Conservation (phyloP, 2,888 invertebrate genomes). For the Pachydiplax longipennis region DNA sequence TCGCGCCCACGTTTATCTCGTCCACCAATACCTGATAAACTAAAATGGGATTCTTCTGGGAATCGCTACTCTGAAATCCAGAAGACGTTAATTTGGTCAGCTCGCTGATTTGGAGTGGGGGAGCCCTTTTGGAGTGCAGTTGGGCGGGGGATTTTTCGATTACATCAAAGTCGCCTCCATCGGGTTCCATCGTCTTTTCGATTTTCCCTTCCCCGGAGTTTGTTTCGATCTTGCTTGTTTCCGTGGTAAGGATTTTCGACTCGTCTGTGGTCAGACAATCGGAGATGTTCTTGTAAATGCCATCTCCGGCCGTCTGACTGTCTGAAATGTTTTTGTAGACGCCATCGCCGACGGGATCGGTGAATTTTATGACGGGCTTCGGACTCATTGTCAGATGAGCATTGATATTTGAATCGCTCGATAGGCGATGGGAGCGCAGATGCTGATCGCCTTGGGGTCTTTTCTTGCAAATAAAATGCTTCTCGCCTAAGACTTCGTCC, state of each 20-base stretch:
- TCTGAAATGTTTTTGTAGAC: background rate
- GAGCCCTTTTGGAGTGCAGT: background rate
- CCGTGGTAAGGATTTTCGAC: background rate
- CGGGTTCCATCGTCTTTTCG: background rate
- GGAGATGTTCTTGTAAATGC: background rate
- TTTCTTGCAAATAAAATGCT: background rate
- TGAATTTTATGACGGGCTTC: background rate
- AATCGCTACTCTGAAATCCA: background rate
- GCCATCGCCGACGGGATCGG: background rate
- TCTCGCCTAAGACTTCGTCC: background rate
- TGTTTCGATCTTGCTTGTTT: background rate
- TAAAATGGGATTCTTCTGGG: background rate
- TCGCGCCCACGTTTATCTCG: background rate
- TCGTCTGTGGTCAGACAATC: background rate
- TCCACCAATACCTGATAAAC: slow-evolving; percentile 19
- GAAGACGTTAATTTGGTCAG: background rate
- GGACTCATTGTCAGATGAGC: background rate
- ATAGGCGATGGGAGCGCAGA: background rate
- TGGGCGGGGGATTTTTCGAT: background rate
- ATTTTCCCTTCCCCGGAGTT: background rate
- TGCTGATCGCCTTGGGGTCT: background rate
- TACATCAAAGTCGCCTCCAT: background rate
- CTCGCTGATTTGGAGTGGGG: background rate
- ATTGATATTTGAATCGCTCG: background rate
- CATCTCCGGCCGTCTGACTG: background rate